Evolutionary conservation across 2,888 invertebrate genomes (phyloP).

Genomic region (Sinohyriopsis cumingii): DNA sequence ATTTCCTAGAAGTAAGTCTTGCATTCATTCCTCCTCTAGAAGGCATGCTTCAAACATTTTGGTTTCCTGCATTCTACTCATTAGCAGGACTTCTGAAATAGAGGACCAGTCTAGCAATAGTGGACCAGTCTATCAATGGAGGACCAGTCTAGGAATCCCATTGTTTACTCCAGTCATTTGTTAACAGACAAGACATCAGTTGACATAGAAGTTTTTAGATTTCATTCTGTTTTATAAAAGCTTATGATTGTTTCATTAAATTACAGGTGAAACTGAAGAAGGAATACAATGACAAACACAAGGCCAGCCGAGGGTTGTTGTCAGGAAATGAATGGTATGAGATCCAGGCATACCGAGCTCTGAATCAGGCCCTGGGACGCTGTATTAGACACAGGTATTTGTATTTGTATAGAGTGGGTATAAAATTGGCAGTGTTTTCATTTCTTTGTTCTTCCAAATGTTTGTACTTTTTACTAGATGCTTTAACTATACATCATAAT

Average conservation of each 20-base stretch:
- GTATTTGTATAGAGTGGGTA: too few relatives aligned
- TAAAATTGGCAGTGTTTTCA: too few relatives aligned
- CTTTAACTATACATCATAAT: too few relatives aligned
- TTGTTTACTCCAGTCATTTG: background rate
- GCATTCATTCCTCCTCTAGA: too few relatives aligned
- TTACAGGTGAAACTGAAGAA: slow-evolving; percentile 78
- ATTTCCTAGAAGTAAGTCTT: too few relatives aligned
- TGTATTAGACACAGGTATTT: slow-evolving; percentile 81
- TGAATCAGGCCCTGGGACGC: slow-evolving; percentile 88
- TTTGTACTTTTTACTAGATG: too few relatives aligned
- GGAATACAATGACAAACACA: slow-evolving; percentile 79
- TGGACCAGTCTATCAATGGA: background rate
- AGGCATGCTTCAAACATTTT: too few relatives aligned
- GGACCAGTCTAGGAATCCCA: background rate
- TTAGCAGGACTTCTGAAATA: background rate
- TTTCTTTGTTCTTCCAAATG: too few relatives aligned
- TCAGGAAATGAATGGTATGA: slow-evolving; percentile 80
- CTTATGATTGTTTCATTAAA: too few relatives aligned
- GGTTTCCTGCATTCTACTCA: background rate
- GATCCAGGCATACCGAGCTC: slow-evolving; percentile 83
- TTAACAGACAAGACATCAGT: background rate
- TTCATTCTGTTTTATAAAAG: background rate
- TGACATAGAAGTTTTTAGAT: background rate
- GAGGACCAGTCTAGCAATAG: background rate
- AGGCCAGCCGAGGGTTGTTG: slow-evolving; percentile 73